Base-by-base conservation (phyloP, 2,888 invertebrate species). In the Mesochorus sp. region DNA sequence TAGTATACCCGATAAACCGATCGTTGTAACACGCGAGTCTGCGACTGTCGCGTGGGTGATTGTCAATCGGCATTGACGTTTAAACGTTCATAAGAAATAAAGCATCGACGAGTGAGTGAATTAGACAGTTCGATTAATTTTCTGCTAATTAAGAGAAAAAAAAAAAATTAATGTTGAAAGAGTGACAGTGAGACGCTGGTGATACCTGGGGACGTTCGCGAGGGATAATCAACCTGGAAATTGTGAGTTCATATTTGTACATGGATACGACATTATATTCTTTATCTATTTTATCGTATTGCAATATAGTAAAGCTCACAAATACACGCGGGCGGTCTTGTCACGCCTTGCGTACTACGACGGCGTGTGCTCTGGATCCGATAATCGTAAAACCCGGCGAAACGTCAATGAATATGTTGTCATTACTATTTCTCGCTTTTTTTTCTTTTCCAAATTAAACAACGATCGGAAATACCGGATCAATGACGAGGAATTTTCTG, bases 1-100 rank as follows among this genome's bases (percentile, higher is more conserved):
- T 71, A 79, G 72, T 79, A n/a, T n/a, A 74, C 51, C 59, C 78
- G 74, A 74, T 74, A 74, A n/a, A 57, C 47, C 78, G 76, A 74
- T 74, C 64, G 77, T 49, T 72, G 78, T 61, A 72, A 66, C 62
- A 72, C 76, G 72, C 72, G 83, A 76, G 79, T 47, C 8, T n/a
- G n/a, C 17, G 19, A 10, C 17, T 24, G 17, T 57, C 21, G 66
- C 61, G 67, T 49, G 55, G 64, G 28, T 64, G 59, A 74, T 74
- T 74, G 57, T 67, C 66, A 74, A 26, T 47, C 68, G 31, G 6
- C 47, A 19, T 28, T 31, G 19, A 64, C 42, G 12, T 49, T 34
- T 14, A 28, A 64, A 71, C 39, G n/a, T 34, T 26, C 26, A 19
- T 19, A 28, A n/a, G 12, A 14, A 12, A 49, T n/a, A 19, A 57